phyloP scores from a whole-genome alignment of 1,140 invertebrate species.

The Nebria ingens region DNA sequence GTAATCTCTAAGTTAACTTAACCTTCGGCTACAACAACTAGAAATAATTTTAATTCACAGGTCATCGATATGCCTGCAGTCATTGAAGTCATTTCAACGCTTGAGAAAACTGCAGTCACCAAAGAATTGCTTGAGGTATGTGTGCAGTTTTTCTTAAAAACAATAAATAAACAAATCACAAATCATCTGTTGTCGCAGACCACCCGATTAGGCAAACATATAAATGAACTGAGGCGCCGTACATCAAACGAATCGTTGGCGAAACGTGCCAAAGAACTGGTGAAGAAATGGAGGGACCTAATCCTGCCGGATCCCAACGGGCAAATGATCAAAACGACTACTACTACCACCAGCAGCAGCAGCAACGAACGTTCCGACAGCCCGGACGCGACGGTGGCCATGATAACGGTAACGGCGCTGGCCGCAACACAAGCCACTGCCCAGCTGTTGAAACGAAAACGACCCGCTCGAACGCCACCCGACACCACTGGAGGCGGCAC shows the following conservation, averaged over 20 bases:
- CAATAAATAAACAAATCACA: background rate
- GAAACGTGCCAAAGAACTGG: constrained; percentile 77
- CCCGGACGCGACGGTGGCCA: background rate
- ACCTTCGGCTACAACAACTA: too few relatives aligned
- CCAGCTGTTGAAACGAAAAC: constrained; percentile 11
- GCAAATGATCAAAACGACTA: constrained; percentile 25
- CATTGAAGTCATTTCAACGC: constrained; percentile 79
- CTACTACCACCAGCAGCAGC: constrained; percentile 25
- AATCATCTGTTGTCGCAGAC: constrained; percentile 33
- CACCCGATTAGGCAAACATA: constrained; percentile 85
- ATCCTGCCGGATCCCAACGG: constrained; percentile 47
- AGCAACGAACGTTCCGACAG: constrained; percentile 4
- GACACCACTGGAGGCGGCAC: too few relatives aligned
- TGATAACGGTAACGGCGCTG: background rate
- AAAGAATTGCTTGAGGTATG: constrained; percentile 88
- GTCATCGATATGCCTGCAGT: constrained; percentile 89
- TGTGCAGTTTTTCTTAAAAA: background rate
- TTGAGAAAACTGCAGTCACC: constrained; percentile 88
- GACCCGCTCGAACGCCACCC: constrained; percentile 8
- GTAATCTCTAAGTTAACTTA: too few relatives aligned
- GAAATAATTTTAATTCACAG: constrained; percentile 43
- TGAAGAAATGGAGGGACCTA: constrained; percentile 83
- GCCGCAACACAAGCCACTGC: background rate
- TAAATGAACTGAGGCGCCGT: constrained; percentile 82
- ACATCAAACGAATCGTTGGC: constrained; percentile 74